Conservation (phyloP, 2,797 vertebrate species). For the Arctocebus calabarensis region DNA sequence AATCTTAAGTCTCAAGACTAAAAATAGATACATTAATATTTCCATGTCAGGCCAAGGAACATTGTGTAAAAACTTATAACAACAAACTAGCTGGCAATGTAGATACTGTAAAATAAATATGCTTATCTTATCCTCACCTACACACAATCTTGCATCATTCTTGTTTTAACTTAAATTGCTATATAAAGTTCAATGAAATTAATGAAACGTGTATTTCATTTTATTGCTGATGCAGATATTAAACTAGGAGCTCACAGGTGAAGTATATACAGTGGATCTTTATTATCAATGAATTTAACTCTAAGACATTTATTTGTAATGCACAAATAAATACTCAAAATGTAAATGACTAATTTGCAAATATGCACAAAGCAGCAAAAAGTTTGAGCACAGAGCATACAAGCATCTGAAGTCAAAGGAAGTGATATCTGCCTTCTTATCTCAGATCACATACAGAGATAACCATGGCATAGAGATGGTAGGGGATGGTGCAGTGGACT, state of each 20-base stretch:
- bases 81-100: not conserved
- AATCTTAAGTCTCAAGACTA: not conserved
- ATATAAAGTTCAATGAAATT: not conserved
- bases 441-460: not conserved
- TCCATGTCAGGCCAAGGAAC: not conserved
- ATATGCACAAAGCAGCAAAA: not conserved
- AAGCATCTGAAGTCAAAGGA: not conserved
- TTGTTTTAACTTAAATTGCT: not conserved
- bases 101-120: not conserved
- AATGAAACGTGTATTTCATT: not conserved
- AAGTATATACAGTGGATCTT: not conserved
- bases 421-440: not conserved
- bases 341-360: not conserved
- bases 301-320: not conserved
- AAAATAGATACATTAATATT: not conserved
- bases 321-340: not conserved
- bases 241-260: not conserved
- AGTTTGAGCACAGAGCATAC: not conserved
- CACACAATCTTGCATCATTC: not conserved
- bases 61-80: not conserved
- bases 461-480: fast-evolving
- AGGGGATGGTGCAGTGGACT: fast-evolving
- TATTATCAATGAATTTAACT: not conserved
- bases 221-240: not conserved
- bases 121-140: too few species aligned